Evolutionary conservation across 2,797 vertebrate species (phyloP).

Genomic region (Oreochromis mossambicus): DNA sequence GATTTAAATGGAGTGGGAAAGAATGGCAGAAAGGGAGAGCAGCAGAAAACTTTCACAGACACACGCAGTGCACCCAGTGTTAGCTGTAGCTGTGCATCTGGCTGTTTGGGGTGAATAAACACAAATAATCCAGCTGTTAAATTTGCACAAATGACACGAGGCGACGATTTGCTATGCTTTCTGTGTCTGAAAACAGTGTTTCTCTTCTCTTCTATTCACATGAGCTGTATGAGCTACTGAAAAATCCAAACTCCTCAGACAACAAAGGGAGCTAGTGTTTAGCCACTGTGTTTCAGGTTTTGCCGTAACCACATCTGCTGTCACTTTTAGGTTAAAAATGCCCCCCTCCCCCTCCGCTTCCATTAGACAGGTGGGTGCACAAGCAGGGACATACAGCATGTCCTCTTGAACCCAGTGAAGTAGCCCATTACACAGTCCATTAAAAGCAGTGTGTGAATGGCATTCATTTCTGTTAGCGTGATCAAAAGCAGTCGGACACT

Average conservation of each 20-base stretch:
- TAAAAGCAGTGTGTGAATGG: constrained; percentile 55
- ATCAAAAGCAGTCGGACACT: constrained; percentile 56
- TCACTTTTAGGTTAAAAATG: constrained; percentile 18
- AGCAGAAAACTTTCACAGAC: not conserved
- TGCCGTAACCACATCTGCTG: constrained; percentile 11
- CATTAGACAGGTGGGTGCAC: constrained; percentile 18
- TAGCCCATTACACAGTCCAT: constrained; percentile 54
- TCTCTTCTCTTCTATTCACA: not conserved
- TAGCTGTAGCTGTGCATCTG: not conserved
- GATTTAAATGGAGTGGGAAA: not conserved
- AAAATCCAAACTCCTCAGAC: not conserved
- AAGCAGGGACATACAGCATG: constrained; percentile 21
- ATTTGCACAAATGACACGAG: not conserved
- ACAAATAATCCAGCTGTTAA: not conserved
- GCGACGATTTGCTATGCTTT: not conserved
- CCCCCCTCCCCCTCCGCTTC: not conserved
- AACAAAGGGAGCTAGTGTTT: not conserved
- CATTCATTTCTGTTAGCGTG: constrained; percentile 66
- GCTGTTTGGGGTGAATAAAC: not conserved
- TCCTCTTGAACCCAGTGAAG: constrained; percentile 24
- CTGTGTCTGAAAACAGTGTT: not conserved
- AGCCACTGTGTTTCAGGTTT: not conserved
- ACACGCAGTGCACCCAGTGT: not conserved
- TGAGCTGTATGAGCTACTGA: not conserved
- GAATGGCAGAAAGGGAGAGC: not conserved